These are phyloP conservation scores for Pseudococcus longispinus DNA, from an alignment of 2,888 invertebrate species.

Conservation along the genomic window DNA sequence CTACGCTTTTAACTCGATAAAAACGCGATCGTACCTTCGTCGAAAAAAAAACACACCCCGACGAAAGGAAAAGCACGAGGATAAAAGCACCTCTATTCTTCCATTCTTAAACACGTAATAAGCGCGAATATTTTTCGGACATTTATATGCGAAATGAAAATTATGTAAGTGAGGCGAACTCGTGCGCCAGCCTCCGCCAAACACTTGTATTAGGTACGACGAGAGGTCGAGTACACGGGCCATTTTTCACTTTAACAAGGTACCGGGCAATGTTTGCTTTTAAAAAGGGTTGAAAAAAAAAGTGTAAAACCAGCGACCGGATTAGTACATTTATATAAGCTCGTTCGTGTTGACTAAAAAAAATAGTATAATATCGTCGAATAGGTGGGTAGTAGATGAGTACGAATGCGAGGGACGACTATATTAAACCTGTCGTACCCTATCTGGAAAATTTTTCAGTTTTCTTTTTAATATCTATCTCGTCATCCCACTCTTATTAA, in stretches of 20 bases:
- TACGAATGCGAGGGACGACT: neutral
- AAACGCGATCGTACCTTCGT: neutral
- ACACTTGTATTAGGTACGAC: neutral
- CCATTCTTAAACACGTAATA: neutral
- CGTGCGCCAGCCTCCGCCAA: neutral
- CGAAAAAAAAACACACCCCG: neutral
- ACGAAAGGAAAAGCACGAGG: neutral
- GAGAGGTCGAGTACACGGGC: neutral
- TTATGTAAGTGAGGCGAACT: neutral
- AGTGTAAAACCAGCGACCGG: neutral
- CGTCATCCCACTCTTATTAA: neutral
- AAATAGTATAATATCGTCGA: neutral
- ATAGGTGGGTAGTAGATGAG: neutral
- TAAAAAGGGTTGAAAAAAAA: neutral
- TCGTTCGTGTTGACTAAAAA: neutral
- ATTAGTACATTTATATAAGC: neutral
- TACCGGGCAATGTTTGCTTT: neutral
- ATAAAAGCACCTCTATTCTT: neutral
- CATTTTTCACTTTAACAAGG: slow-evolving; percentile 20
- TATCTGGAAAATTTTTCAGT: neutral
- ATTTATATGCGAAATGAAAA: slow-evolving; percentile 2
- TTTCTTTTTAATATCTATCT: neutral
- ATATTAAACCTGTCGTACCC: neutral
- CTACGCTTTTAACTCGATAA: neutral
- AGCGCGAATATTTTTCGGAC: neutral